Base-by-base conservation (phyloP, 2,888 invertebrate genomes). In the Rotaria sp. region DNA sequence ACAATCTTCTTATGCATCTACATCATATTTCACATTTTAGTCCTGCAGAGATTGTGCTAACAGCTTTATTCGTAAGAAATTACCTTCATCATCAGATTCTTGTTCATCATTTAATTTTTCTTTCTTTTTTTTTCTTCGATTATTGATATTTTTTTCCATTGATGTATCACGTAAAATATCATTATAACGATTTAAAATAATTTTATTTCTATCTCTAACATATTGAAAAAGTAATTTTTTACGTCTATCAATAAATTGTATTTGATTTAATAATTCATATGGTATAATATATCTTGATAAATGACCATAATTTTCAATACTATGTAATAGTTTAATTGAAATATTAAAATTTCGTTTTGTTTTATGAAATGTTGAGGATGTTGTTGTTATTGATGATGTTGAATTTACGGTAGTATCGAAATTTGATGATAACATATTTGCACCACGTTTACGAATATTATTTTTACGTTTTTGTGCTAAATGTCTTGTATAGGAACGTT, bases 251-350 rank as follows among this genome's bases (percentile, higher is more conserved):
- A 80, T 15, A 45, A 80, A 45, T 80, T 80, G 41, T 45, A 80
- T 3, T 45, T 80, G 80, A 45, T 41, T 45, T 45, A 80, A 45
- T 45, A 45, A n/a, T 13, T 80, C 45, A 80, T 45, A 45, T 4
- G 80, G 80, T 3, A 80, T 45, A n/a, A 80, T 80, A 80, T 80
- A 80, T n/a, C 80, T 18, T n/a, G 45, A 80, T 80, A 80, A 45
- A 80, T 80, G 45, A 45, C 80, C 80, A 45, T 80, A 80, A 45
- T 80, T 45, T 41, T 80, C 80, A 15, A 80, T 7, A n/a, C 45
- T 26, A 80, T 26, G 18, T 11, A 35, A 67, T 35, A 38, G 30
- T 35, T 67, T 67, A 15, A 35, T 67, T 5, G 18, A 7, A 7
- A 35, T 4, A 67, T 67, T 35, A n/a, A 21, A 4, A 21, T 18